A percentile compares a stretch with the other conserved stretches of the same genome.
Conservation (phyloP, 2,113 vertebrate genomes). For the Ardeotis arabs region DNA sequence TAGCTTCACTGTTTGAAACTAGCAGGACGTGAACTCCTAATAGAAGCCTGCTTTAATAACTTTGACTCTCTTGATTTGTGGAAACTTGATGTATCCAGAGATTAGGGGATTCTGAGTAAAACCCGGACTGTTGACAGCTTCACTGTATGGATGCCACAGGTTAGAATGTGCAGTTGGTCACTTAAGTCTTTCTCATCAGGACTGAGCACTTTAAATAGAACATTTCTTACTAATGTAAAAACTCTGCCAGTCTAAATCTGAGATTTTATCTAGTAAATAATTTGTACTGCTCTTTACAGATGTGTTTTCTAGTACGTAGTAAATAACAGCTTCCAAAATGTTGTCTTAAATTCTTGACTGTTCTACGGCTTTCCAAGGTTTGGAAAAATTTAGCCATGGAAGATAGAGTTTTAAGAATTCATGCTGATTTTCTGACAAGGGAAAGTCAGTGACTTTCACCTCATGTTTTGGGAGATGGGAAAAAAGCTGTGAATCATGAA, state of each 20-base stretch:
- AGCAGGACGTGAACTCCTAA: too few relatives aligned
- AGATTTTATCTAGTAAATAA: not conserved
- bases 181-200: not conserved
- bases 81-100: not conserved
- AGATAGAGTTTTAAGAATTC: not conserved
- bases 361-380: not conserved
- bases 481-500: not conserved
- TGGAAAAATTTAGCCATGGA: not conserved
- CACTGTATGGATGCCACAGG: not conserved
- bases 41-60: too few relatives aligned
- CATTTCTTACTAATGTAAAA: not conserved
- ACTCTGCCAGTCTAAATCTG: not conserved
- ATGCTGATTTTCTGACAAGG: not conserved
- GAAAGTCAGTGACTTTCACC: not conserved
- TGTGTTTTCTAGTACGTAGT: not conserved
- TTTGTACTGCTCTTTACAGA: not conserved
- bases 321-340: not conserved
- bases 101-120: not conserved
- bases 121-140: not conserved
- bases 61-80: not conserved
- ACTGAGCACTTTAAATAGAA: not conserved
- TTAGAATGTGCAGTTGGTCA: not conserved
- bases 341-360: not conserved
- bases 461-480: rapidly evolving
- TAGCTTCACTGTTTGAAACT: not conserved